phyloP scores from a whole-genome alignment of 2,113 vertebrate genomes.

The Candoia aspera region DNA sequence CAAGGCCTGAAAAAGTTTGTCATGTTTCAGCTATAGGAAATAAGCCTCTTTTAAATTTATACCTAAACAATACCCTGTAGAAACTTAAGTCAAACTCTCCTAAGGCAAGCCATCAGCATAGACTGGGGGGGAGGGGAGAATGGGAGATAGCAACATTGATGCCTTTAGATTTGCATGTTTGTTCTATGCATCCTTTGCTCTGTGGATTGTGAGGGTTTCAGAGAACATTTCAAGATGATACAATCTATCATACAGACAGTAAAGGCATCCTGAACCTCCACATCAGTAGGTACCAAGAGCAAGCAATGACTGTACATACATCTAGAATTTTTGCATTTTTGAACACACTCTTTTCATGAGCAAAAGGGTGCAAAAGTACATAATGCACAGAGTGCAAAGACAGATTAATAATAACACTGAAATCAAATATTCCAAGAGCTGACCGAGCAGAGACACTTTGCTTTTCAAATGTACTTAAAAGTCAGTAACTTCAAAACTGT shows the following conservation, averaged over 20 bases:
- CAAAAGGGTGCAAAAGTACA: neutral
- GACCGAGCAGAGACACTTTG: neutral
- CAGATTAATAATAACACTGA: neutral
- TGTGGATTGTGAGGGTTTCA: neutral
- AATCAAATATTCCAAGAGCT: neutral
- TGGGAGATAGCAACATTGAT: neutral
- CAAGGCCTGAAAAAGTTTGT: no score
- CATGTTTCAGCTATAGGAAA: neutral
- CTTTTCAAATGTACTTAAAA: neutral
- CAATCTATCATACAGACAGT: neutral
- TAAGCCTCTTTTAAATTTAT: neutral
- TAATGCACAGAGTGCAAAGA: neutral
- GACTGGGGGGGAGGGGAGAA: neutral
- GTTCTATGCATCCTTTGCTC: neutral
- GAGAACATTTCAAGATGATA: neutral
- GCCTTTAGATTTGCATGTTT: neutral
- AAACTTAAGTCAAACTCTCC: neutral
- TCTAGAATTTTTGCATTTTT: neutral
- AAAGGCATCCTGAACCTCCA: neutral
- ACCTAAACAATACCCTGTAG: neutral
- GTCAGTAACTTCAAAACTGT: neutral
- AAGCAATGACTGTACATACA: neutral
- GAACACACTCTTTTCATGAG: neutral
- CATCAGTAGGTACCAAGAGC: neutral
- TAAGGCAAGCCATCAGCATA: neutral